Evolutionary conservation across 2,888 invertebrate genomes (phyloP).

Genomic region (Caenorhabditis becei): DNA sequence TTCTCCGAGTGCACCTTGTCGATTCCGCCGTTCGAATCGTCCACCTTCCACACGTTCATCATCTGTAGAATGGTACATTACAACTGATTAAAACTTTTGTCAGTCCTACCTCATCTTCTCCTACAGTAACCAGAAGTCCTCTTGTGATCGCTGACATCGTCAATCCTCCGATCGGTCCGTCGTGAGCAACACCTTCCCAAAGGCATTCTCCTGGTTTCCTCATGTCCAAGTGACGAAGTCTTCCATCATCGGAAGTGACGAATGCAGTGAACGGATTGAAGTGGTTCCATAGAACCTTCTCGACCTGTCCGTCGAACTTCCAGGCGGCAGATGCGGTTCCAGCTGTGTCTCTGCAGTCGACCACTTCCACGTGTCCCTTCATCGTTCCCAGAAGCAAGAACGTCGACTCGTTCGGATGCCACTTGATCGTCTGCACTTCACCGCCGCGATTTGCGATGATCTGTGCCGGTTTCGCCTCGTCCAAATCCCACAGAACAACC

Average conservation of each 20-base stretch:
- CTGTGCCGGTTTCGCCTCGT: conserved; percentile 87
- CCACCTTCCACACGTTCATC: conserved; percentile 75
- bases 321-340: conserved; percentile 83
- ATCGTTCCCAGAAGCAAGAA: conserved; percentile 90
- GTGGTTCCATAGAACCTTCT: conserved; percentile 90
- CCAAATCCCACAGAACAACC: conserved; percentile 93
- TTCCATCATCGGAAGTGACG: conserved; percentile 83
- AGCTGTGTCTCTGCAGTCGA: conserved; percentile 70
- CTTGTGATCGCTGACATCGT: conserved; percentile 68
- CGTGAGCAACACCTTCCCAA: conserved; percentile 72
- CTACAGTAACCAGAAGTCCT: conserved; percentile 74
- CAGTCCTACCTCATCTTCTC: conserved; percentile 71
- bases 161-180: conserved; percentile 71
- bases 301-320: conserved; percentile 89
- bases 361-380: conserved; percentile 85
- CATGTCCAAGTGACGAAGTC: conserved; percentile 75
- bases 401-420: conserved; percentile 91
- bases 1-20: conserved; percentile 67
- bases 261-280: conserved; percentile 89
- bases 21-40: conserved; percentile 57
- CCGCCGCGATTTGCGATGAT: conserved; percentile 58
- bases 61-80: conserved; percentile 72
- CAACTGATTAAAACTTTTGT: background rate
- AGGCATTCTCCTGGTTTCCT: conserved; percentile 71
- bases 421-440: conserved; percentile 87